These are phyloP conservation scores for Chelonoidis abingdonii DNA, from an alignment of 2,113 vertebrate species.

Conservation along the genomic window DNA sequence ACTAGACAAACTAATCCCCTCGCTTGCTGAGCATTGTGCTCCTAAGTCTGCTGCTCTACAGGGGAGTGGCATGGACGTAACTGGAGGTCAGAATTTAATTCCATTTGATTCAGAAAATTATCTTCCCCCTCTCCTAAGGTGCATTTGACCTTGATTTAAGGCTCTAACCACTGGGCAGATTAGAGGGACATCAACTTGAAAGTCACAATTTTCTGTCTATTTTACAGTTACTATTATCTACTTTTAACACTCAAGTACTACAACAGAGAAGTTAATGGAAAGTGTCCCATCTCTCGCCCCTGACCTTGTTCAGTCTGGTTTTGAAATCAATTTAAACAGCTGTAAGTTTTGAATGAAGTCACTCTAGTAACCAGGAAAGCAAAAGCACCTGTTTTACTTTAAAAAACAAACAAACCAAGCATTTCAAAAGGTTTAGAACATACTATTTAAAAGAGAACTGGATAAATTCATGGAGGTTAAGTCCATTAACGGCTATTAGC, in stretches of 20 bases:
- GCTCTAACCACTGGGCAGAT: not conserved
- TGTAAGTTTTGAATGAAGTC: not conserved
- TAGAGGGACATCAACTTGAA: not conserved
- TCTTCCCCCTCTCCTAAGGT: not conserved
- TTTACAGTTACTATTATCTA: not conserved
- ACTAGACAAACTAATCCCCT: not conserved
- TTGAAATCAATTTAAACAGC: not conserved
- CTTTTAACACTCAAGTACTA: not conserved
- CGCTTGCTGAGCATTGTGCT: not conserved
- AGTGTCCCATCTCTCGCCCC: not conserved
- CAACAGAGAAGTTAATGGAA: not conserved
- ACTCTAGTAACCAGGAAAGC: not conserved
- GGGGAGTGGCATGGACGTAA: not conserved
- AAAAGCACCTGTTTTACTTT: not conserved
- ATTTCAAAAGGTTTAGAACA: not conserved
- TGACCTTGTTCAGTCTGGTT: not conserved
- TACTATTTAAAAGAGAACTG: not conserved
- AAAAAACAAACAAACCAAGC: not conserved
- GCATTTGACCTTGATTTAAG: not conserved
- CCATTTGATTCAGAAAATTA: not conserved
- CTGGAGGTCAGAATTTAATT: not conserved
- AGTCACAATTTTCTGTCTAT: not conserved
- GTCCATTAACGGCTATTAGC: no score
- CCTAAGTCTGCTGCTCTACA: not conserved
- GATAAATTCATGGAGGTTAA: no score